phyloP scores from a whole-genome alignment of 2,797 vertebrate species.

The Streptopelia turtur region DNA sequence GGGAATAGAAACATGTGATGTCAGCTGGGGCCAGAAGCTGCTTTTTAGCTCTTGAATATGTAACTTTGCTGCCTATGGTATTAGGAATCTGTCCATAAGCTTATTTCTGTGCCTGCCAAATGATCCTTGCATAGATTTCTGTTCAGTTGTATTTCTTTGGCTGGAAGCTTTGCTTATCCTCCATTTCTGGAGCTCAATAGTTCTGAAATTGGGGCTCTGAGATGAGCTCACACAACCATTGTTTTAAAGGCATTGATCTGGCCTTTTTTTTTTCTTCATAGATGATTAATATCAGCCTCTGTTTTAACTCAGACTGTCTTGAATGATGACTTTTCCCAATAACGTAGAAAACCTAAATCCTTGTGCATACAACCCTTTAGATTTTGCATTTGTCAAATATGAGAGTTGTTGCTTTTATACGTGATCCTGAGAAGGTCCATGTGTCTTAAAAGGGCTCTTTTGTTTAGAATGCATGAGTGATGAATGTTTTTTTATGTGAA shows the following conservation, averaged over 20 bases:
- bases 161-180: neutral
- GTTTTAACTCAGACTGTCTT: neutral
- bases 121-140: neutral
- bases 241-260: neutral
- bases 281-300: neutral
- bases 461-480: neutral
- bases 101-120: neutral
- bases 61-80: neutral
- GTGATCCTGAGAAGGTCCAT: neutral
- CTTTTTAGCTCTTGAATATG: neutral
- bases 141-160: neutral
- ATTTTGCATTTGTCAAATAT: neutral
- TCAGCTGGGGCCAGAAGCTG: neutral
- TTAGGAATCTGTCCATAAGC: neutral
- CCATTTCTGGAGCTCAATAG: neutral
- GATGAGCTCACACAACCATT: neutral
- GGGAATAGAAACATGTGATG: neutral
- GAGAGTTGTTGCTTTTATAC: neutral
- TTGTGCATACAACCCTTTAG: neutral
- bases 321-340: neutral
- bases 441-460: neutral
- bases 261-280: neutral
- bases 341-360: neutral
- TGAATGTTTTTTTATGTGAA: neutral
- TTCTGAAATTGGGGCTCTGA: neutral